These are phyloP conservation scores for Dicyrtoma fusca DNA, from an alignment of 2,888 invertebrate species.

Conservation along the genomic window DNA sequence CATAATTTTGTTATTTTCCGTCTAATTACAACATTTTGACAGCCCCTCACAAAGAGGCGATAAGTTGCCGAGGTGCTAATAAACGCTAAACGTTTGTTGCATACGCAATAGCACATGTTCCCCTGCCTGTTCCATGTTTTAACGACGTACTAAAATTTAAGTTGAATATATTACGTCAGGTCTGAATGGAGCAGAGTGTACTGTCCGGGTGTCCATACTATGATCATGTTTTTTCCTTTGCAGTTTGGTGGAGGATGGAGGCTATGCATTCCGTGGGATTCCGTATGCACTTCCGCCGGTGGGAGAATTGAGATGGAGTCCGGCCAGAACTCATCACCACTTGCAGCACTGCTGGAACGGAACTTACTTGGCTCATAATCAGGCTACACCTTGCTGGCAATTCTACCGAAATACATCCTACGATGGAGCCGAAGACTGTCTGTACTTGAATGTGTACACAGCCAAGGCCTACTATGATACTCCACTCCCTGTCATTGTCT, in stretches of 20 bases:
- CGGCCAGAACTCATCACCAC: slow-evolving; percentile 68
- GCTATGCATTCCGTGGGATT: slow-evolving; percentile 78
- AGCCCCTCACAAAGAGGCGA: no score
- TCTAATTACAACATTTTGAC: no score
- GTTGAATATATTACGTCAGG: no score
- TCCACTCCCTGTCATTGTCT: slow-evolving; percentile 79
- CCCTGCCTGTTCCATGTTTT: no score
- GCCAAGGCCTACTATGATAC: slow-evolving; percentile 76
- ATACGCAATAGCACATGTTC: no score
- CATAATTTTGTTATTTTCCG: neutral
- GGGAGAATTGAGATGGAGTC: slow-evolving; percentile 70
- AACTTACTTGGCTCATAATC: slow-evolving; percentile 66
- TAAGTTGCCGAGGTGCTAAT: no score
- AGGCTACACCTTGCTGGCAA: slow-evolving; percentile 69
- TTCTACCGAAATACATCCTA: slow-evolving; percentile 69
- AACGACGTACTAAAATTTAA: no score
- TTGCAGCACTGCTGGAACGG: slow-evolving; percentile 79
- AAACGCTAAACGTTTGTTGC: no score
- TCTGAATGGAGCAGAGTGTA: no score
- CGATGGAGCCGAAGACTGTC: slow-evolving; percentile 77
- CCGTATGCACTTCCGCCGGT: slow-evolving; percentile 79
- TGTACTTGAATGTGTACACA: slow-evolving; percentile 80
- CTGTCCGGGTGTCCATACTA: no score
- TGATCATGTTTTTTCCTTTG: no score
- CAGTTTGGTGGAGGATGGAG: slow-evolving; percentile 74